Conservation (phyloP, 2,888 invertebrate genomes). For the Mechanitis mazaeus region DNA sequence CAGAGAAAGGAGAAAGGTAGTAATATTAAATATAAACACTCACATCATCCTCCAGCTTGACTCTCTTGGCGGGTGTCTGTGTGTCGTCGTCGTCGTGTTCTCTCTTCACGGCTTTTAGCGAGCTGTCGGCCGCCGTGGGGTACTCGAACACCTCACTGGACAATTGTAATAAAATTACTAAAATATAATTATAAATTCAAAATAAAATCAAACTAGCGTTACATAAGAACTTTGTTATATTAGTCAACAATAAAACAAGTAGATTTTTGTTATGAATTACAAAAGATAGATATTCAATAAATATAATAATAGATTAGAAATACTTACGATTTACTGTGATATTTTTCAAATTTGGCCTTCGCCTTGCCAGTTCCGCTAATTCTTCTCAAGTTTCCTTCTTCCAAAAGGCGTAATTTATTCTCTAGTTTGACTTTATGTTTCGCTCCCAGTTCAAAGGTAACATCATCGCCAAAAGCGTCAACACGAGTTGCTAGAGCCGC, state of each 20-base stretch:
- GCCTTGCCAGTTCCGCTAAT: slow-evolving; percentile 94
- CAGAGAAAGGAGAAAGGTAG: background rate
- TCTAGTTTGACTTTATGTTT: slow-evolving; percentile 94
- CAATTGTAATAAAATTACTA: slow-evolving; percentile 2
- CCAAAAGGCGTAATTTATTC: slow-evolving; percentile 84
- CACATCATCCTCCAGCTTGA: slow-evolving; percentile 71
- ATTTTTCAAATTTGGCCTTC: slow-evolving; percentile 94
- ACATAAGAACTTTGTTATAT: too few species aligned
- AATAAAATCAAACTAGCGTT: too few species aligned
- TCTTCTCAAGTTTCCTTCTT: slow-evolving; percentile 88
- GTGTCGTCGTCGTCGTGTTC: slow-evolving; percentile 69
- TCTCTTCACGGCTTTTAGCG: slow-evolving; percentile 78
- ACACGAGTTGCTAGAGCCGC: slow-evolving; percentile 94
- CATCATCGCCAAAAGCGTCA: slow-evolving; percentile 97
- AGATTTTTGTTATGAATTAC: background rate
- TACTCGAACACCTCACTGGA: slow-evolving; percentile 88
- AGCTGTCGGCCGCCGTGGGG: slow-evolving; percentile 87
- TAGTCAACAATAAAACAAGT: background rate
- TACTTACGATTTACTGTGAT: slow-evolving; percentile 84
- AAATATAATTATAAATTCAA: too few species aligned
- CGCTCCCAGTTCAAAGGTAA: slow-evolving; percentile 87
- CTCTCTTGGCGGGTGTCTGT: slow-evolving; percentile 61
- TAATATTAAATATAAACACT: slow-evolving; percentile 29
- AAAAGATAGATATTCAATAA: slow-evolving; percentile 4
- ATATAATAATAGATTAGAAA: background rate